Evolutionary conservation across 2,888 invertebrate genomes (phyloP).

Genomic region (Xiphydria camelus): DNA sequence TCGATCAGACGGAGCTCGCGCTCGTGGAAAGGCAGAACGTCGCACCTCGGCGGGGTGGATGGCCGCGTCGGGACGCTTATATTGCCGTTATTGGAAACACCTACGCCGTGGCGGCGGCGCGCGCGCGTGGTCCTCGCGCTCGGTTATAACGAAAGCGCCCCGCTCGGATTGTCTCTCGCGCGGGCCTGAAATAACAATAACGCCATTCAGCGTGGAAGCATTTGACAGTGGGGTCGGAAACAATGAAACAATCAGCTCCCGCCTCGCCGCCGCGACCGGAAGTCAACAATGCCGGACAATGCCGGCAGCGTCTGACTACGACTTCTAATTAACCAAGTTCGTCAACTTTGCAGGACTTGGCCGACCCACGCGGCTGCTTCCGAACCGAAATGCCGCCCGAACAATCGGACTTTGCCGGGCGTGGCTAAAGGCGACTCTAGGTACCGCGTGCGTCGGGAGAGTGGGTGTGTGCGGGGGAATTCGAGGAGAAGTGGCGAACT

Average conservation of each 20-base stretch:
- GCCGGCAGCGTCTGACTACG: conserved; percentile 42
- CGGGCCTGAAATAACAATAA: conserved; percentile 50
- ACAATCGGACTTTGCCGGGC: neutral
- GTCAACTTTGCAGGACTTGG: conserved; percentile 39
- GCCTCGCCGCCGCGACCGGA: conserved; percentile 42
- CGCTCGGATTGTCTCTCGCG: conserved; percentile 34
- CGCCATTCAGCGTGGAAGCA: conserved; percentile 46
- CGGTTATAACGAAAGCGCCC: conserved; percentile 3
- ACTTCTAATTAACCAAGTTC: conserved; percentile 50
- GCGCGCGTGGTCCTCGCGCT: no score
- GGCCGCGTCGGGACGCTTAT: no score
- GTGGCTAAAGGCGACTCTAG: neutral
- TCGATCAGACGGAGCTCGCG: no score
- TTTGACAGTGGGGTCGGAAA: conserved; percentile 45
- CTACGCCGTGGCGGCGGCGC: no score
- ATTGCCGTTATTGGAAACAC: no score
- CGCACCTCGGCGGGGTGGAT: no score
- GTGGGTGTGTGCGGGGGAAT: no score
- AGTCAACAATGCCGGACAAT: conserved; percentile 54
- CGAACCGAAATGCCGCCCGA: no score
- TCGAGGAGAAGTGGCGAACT: no score
- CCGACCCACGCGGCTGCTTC: no score
- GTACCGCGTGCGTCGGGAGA: no score
- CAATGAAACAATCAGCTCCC: conserved; percentile 55
- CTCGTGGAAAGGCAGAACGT: no score